These are phyloP conservation scores for Cynocephalus volans DNA, from an alignment of 2,113 vertebrate species.

Conservation along the genomic window DNA sequence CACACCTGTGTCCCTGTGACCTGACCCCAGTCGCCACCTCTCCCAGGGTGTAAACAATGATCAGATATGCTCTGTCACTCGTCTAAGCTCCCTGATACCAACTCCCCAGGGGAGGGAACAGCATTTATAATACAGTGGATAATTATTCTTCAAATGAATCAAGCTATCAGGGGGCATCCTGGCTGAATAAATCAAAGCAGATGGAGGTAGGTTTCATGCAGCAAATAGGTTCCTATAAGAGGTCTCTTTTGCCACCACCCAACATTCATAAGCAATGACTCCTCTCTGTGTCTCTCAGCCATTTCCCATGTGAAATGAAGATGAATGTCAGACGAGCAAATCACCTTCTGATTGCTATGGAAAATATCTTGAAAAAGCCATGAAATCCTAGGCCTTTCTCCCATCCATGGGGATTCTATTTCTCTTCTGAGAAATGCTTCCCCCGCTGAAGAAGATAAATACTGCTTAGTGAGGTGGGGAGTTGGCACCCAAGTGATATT, in stretches of 20 bases:
- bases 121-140: slow-evolving; percentile 82
- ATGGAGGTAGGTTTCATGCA: slow-evolving; percentile 74
- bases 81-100: slow-evolving; percentile 84
- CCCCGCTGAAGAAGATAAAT: slow-evolving; percentile 13
- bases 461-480: background rate
- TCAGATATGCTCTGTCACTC: slow-evolving; percentile 76
- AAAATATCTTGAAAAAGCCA: slow-evolving; percentile 86
- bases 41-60: slow-evolving; percentile 66
- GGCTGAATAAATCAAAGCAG: slow-evolving; percentile 83
- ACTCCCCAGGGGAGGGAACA: slow-evolving; percentile 78
- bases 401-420: slow-evolving; percentile 62
- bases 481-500: background rate
- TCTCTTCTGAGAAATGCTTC: slow-evolving; percentile 12
- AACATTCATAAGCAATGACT: slow-evolving; percentile 80
- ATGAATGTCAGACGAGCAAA: slow-evolving; percentile 85
- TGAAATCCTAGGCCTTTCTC: slow-evolving; percentile 78
- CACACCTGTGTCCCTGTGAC: background rate
- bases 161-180: slow-evolving; percentile 71
- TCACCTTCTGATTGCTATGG: slow-evolving; percentile 82
- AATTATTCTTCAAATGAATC: slow-evolving; percentile 86
- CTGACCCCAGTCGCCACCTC: background rate
- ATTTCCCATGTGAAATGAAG: slow-evolving; percentile 85
- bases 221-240: slow-evolving; percentile 76
- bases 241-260: slow-evolving; percentile 83
- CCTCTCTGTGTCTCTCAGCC: slow-evolving; percentile 71